Evolutionary conservation across 23 tunicate genomes (phyloP).

Genomic region (Phallusia fumigata): DNA sequence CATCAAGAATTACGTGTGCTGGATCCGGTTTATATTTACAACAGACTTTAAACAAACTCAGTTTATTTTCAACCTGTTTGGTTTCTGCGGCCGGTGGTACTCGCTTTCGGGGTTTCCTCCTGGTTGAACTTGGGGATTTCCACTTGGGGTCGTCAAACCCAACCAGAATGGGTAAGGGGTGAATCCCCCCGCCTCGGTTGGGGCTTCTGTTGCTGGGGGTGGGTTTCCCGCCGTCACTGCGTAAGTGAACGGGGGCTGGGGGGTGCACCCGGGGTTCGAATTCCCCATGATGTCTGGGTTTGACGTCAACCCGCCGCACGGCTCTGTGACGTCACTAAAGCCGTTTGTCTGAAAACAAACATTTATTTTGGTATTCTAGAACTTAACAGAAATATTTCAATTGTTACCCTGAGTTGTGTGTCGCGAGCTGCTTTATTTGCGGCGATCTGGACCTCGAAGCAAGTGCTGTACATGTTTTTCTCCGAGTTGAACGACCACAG

Average conservation of each 20-base stretch:
- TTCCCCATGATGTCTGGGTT: constrained; percentile 59
- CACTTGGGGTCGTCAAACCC: neutral
- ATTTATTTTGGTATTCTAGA: too few relatives aligned
- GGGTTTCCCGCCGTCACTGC: constrained; percentile 6
- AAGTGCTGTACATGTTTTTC: constrained; percentile 71
- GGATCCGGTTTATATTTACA: too few relatives aligned
- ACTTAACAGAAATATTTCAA: too few relatives aligned
- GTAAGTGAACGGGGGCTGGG: neutral
- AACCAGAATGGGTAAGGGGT: constrained; percentile 7
- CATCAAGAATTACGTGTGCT: too few relatives aligned
- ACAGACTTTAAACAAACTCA: too few relatives aligned
- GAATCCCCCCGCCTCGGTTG: neutral
- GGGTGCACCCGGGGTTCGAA: constrained; percentile 64
- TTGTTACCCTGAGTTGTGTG: constrained; percentile 33
- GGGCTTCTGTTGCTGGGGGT: constrained; percentile 2
- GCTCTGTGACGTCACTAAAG: constrained; percentile 53
- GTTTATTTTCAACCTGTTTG: too few relatives aligned
- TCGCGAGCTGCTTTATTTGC: constrained; percentile 42
- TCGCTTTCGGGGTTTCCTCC: constrained; percentile 8
- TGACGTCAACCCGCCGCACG: constrained; percentile 82
- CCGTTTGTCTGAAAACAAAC: constrained; percentile 45
- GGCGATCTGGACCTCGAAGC: constrained; percentile 84
- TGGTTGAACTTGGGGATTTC: neutral
- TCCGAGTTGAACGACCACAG: constrained; percentile 84
- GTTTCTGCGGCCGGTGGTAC: neutral